Base-by-base conservation (phyloP, 2,113 vertebrate species). In the Athene noctua region DNA sequence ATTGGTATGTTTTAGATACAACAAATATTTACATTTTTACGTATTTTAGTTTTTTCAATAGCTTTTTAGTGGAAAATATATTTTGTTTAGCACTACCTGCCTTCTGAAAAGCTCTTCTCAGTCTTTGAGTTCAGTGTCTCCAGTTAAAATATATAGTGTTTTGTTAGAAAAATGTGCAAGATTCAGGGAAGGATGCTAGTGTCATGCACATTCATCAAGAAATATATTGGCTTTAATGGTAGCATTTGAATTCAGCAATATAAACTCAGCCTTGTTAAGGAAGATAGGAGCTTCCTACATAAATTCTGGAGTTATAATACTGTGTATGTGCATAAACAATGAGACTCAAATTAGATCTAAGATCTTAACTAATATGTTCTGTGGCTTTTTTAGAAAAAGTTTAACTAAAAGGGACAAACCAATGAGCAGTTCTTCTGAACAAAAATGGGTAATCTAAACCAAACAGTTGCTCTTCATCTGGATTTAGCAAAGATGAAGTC, bases 141-240 rank as follows among this genome's bases (percentile, higher is more conserved):
- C 66, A 85, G 21, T 97, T 95, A 65, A 86, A 97, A 88, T 94
- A 61, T 46, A 38, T 82, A 82, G 29, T 97, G 89, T 85, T 75
- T 97, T 95, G 87, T 93, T 88, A 87, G 54, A 79, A 95, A 96
- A 91, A 93, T 67, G 57, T 96, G 86, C 88, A 95, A 32, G 95
- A 95, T 97, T 98, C 97, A 96, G 97, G 97, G 97, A 97, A 96
- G 91, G 93, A 96, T 81, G 25, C 82, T 97, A 79, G 57, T 93
- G 72, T 93, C 68, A 32, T 95, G 91, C 83, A 96, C 55, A 71
- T 74, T 95, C 59, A 68, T 84, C 66, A 82, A 94, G 80, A 86
- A 89, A 81, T 86, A 26, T 66, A 81, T 89, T 92, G 52, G 88
- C 97, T 98, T 97, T 95, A 96, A 96, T 96, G 51, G 92, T 96